phyloP scores from a whole-genome alignment of 1,140 invertebrate genomes.

The Hypothenemus hampei region DNA sequence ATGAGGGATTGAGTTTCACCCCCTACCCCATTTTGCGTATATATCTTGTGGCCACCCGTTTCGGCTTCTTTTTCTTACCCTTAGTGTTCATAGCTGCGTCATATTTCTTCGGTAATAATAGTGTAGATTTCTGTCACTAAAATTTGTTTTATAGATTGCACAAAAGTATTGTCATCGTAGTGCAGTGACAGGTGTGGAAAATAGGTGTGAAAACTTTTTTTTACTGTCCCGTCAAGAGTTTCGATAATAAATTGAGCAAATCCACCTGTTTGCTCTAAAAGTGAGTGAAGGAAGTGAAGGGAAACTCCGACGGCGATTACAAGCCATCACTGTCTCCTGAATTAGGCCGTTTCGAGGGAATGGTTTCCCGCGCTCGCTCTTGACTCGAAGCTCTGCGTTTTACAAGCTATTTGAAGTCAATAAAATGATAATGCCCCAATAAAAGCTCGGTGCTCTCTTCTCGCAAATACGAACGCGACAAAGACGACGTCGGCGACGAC shows the following conservation, averaged over 20 bases:
- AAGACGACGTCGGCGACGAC: constrained; percentile 33
- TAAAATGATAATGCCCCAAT: constrained; percentile 50
- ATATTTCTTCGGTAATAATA: no score
- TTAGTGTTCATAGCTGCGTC: no score
- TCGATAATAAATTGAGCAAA: constrained; percentile 42
- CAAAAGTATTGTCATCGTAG: no score
- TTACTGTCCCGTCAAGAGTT: constrained; percentile 27
- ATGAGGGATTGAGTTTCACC: constrained; percentile 44
- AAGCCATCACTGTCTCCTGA: constrained; percentile 48
- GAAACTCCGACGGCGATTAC: constrained; percentile 44
- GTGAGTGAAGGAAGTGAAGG: no score
- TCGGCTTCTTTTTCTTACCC: constrained; percentile 26
- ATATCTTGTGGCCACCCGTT: constrained; percentile 33
- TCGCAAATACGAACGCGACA: no score
- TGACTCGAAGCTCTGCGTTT: constrained; percentile 42
- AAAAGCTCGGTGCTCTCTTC: constrained; percentile 45
- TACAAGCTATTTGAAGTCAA: constrained; percentile 50
- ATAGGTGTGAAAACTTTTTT: no score
- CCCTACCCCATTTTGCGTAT: no score
- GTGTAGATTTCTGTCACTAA: no score
- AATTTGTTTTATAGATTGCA: no score
- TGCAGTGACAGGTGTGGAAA: no score
- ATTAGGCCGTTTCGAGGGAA: constrained; percentile 46
- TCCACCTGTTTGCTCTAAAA: constrained; percentile 47
- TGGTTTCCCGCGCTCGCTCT: constrained; percentile 42